Base-by-base conservation (phyloP, 2,113 vertebrate species). In the Willisornis vidua region DNA sequence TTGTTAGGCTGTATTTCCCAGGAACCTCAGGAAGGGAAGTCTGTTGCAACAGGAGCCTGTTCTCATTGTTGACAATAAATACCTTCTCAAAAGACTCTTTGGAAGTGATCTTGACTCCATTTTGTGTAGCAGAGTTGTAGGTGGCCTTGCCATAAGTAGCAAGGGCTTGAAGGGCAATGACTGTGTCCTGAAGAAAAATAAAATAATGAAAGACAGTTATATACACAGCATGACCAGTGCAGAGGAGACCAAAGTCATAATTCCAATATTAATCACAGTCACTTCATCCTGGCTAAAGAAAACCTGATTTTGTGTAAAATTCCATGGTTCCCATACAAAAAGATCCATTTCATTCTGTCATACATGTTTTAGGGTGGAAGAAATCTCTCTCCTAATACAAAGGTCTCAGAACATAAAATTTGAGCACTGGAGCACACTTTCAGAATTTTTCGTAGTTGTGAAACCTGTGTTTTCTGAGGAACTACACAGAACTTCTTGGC, bases 101-200 rank as follows among this genome's bases (percentile, higher is more conserved):
- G 33, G 92, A 94, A 75, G 49, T 78, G 33, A 98, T 77, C 55
- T 71, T 79, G n/a, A 97, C 94, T 28, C 10, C 4, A 8, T 91
- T 96, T 74, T 95, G 93, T 26, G 80, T 70, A 26, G 87, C 66
- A 81, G 95, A 81, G 11, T 79, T 92, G 81, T 96, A 95, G 48
- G 95, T 96, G 37, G 90, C 93, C 54, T 70, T 87, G 19, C 94
- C 90, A 68, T 97, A 98, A 29, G 89, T 68, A 43, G 98, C 65
- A 0, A 98, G 92, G 6, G 97, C 97, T 89, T 98, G 97, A 76
- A 98, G 97, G 37, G 97, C 97, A 63, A 96, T 82, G 20, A 97
- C 91, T 23, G 98, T 98, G 67, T 98, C 98, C 98, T 98, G 81
- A 76, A 90, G 41, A 25, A 73, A 76, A 57, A 80, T 26, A 54